These are phyloP conservation scores for Catostylus mosaicus DNA, from an alignment of 30 jellyfish, hydroid and myxozoan genomes.

Conservation along the genomic window DNA sequence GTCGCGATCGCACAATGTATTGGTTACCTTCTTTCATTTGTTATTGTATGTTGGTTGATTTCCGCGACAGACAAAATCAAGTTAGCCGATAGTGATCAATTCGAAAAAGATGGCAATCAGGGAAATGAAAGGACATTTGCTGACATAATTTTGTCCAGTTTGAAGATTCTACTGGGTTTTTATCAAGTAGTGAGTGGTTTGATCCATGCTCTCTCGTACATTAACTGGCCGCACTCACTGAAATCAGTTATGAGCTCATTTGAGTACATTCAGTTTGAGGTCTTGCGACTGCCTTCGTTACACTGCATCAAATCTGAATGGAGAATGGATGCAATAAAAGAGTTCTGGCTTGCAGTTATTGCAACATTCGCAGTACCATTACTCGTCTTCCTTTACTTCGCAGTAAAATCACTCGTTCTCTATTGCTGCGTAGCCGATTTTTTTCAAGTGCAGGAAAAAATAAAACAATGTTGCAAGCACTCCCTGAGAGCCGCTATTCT, in stretches of 20 bases:
- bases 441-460: neutral
- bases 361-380: slow-evolving; percentile 58
- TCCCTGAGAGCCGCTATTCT: slow-evolving; percentile 25
- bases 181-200: slow-evolving; percentile 44
- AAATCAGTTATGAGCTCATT: slow-evolving; percentile 7
- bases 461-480: neutral
- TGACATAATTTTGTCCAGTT: slow-evolving; percentile 53
- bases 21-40: slow-evolving; percentile 17
- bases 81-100: neutral
- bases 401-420: neutral
- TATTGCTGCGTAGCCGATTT: neutral
- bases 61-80: slow-evolving; percentile 52
- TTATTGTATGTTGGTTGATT: slow-evolving; percentile 33
- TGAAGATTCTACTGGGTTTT: slow-evolving; percentile 59
- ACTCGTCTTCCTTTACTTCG: slow-evolving; percentile 1
- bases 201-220: slow-evolving; percentile 17
- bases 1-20: slow-evolving; percentile 33
- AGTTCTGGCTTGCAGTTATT: slow-evolving; percentile 34
- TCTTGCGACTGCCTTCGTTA: slow-evolving; percentile 49
- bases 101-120: neutral
- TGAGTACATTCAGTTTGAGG: slow-evolving; percentile 29
- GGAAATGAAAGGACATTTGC: slow-evolving; percentile 41
- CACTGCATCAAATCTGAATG: slow-evolving; percentile 40
- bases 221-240: slow-evolving; percentile 53
- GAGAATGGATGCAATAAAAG: slow-evolving; percentile 37